phyloP scores from a whole-genome alignment of 1,140 invertebrate genomes.

The Pseudomyrmex cubaensis region DNA sequence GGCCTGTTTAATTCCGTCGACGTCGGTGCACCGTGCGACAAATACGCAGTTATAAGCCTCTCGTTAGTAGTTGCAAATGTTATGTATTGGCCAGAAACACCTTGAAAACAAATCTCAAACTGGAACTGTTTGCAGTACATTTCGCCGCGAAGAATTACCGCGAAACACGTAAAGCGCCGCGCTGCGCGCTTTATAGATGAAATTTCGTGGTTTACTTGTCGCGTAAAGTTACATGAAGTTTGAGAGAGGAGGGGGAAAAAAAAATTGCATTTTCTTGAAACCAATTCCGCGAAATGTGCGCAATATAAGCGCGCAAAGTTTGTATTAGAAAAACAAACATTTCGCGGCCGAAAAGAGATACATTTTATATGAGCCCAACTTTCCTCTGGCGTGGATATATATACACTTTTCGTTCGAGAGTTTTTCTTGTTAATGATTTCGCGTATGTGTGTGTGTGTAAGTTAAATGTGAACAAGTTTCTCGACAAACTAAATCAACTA shows the following conservation, averaged over 20 bases:
- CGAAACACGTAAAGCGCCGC: background rate
- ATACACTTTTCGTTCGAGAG: background rate
- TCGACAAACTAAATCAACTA: conserved; percentile 34
- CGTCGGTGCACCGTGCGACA: conserved; percentile 30
- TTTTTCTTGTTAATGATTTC: conserved; percentile 52
- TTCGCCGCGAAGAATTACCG: background rate
- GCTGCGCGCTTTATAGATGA: background rate
- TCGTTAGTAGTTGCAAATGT: conserved; percentile 44
- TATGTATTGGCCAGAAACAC: conserved; percentile 6
- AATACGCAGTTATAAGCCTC: conserved; percentile 52
- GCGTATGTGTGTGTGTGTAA: background rate
- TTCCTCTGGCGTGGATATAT: background rate
- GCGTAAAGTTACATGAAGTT: conserved; percentile 8
- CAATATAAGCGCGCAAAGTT: background rate
- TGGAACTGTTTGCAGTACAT: background rate
- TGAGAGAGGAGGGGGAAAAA: background rate
- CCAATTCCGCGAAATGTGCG: background rate
- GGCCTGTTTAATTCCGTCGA: conserved; percentile 41
- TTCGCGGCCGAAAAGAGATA: conserved; percentile 2
- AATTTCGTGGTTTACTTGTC: background rate
- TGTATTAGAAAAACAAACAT: conserved; percentile 15
- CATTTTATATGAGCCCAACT: conserved; percentile 18
- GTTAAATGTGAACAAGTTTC: conserved; percentile 46
- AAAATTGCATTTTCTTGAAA: conserved; percentile 7
- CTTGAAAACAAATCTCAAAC: conserved; percentile 17